Conservation (phyloP, 2,888 invertebrate genomes). For the Suillia variegata region DNA sequence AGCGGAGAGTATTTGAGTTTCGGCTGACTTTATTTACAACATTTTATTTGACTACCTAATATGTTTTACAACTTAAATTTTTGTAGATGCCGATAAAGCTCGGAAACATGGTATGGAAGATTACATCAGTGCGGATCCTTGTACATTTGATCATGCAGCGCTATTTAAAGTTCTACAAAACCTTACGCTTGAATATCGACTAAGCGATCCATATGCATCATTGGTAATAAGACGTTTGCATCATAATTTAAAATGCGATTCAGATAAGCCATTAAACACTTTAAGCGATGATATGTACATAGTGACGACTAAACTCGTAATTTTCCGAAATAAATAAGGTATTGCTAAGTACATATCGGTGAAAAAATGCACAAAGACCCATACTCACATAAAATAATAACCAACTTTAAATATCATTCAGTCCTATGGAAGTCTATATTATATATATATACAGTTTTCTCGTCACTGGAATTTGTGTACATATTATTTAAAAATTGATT, state of each 20-base stretch:
- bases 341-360: no score
- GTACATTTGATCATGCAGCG: conserved; percentile 93
- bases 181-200: conserved; percentile 89
- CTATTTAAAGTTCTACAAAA: conserved; percentile 92
- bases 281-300: no score
- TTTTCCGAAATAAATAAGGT: not conserved
- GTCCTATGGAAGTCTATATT: no score
- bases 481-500: no score
- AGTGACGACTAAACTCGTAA: no score
- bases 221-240: conserved; percentile 78
- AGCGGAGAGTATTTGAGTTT: no score
- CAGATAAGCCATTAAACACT: no score
- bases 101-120: conserved; percentile 99
- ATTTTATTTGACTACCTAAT: not conserved
- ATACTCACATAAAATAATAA: no score
- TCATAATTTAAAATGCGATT: not conserved
- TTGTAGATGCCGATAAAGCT: conserved; percentile 69
- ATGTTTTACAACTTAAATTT: not conserved
- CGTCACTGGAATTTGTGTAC: no score
- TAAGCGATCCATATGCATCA: conserved; percentile 98
- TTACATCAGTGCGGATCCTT: conserved; percentile 98
- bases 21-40: not conserved
- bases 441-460: no score
- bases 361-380: no score
- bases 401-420: no score